Evolutionary conservation across 2,888 invertebrate genomes (phyloP).

Genomic region (Caenorhabditis macrosperma): DNA sequence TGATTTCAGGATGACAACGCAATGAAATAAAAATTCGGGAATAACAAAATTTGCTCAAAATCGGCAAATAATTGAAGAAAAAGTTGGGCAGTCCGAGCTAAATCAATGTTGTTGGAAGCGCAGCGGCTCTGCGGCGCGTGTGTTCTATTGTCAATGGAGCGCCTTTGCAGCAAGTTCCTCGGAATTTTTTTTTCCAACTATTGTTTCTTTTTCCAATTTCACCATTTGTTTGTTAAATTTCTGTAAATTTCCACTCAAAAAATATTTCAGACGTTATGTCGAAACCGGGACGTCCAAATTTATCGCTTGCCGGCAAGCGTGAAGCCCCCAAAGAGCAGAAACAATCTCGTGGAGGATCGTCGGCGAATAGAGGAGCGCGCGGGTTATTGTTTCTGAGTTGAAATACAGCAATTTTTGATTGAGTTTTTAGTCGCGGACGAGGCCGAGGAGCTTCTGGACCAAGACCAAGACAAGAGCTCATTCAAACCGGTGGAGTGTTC

Average conservation of each 20-base stretch:
- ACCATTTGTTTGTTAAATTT: constrained; percentile 2
- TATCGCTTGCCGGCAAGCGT: constrained; percentile 63
- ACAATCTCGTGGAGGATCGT: constrained; percentile 6
- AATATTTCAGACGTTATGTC: constrained; percentile 47
- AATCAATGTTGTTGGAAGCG: constrained; percentile 29
- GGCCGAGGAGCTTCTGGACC: constrained; percentile 33
- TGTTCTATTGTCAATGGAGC: constrained; percentile 14
- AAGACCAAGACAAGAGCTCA: constrained; percentile 55
- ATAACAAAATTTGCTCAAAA: not conserved
- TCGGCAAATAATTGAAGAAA: constrained; percentile 7
- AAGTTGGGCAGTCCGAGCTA: constrained; percentile 41
- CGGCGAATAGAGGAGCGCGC: constrained; percentile 37
- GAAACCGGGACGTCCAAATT: constrained; percentile 62
- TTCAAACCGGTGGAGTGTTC: constrained; percentile 67
- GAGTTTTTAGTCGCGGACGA: constrained; percentile 48
- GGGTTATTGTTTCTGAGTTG: constrained; percentile 18
- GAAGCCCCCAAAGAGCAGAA: constrained; percentile 44
- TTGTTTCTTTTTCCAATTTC: constrained; percentile 5
- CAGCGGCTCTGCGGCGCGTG: constrained; percentile 32
- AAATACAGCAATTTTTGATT: not conserved
- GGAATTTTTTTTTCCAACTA: constrained; percentile 1
- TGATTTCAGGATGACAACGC: too few relatives aligned
- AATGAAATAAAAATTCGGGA: not conserved
- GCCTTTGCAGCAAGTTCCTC: not conserved
- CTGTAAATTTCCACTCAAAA: too few relatives aligned